Evolutionary conservation across 2,888 invertebrate genomes (phyloP).

Genomic region (Drosophila longiperda): DNA sequence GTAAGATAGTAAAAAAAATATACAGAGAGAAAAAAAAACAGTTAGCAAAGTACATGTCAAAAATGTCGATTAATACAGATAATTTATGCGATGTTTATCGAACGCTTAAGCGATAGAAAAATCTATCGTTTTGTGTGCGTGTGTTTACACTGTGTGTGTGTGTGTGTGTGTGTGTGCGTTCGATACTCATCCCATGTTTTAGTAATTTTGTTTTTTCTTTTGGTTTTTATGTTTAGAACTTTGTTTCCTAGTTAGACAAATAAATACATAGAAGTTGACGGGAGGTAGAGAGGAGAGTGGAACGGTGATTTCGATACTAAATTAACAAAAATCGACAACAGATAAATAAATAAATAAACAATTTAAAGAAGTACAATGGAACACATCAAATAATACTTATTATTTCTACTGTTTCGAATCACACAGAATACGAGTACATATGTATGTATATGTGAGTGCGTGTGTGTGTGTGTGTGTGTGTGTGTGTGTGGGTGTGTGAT

Average conservation of each 20-base stretch:
- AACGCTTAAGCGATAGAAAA: constrained; percentile 32
- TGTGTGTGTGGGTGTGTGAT: constrained; percentile 4
- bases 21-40: constrained; percentile 70
- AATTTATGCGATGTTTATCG: constrained; percentile 54
- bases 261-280: constrained; percentile 35
- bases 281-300: constrained; percentile 15
- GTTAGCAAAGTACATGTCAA: constrained; percentile 73
- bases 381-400: constrained; percentile 44
- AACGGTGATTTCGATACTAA: constrained; percentile 33
- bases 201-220: constrained; percentile 13
- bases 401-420: constrained; percentile 67
- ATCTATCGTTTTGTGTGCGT: constrained; percentile 5
- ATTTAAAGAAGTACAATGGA: constrained; percentile 16
- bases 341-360: constrained; percentile 8
- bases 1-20: constrained; percentile 73
- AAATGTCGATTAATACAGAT: constrained; percentile 56
- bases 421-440: constrained; percentile 61
- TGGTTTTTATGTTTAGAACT: constrained; percentile 44
- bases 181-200: constrained; percentile 49
- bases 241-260: constrained; percentile 70
- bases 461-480: neutral
- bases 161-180: constrained; percentile 24
- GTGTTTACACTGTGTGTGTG: constrained; percentile 8
- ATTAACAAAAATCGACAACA: constrained; percentile 25
- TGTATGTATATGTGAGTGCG: neutral